phyloP scores from a whole-genome alignment of 2,113 vertebrate species.

The Bos indicus region DNA sequence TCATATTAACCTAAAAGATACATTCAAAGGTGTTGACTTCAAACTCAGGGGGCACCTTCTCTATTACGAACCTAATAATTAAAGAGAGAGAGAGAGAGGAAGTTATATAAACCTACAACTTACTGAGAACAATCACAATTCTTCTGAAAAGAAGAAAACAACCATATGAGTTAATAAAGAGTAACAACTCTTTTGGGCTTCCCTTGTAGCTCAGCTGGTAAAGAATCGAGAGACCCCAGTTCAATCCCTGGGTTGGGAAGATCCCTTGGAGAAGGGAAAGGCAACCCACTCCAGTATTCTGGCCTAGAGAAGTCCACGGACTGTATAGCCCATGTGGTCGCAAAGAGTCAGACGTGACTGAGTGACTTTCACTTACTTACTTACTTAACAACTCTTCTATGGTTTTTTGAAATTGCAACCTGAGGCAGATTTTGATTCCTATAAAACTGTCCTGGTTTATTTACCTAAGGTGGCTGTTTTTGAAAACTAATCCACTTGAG shows the following conservation, averaged over 20 bases:
- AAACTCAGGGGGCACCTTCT: background rate
- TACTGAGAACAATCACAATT: background rate
- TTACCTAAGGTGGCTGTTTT: background rate
- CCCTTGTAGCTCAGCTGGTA: background rate
- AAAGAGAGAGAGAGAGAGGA: background rate
- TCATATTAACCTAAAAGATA: conserved; percentile 18
- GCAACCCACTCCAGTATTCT: background rate
- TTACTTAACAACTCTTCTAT: background rate
- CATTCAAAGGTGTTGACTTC: conserved; percentile 1
- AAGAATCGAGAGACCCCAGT: background rate
- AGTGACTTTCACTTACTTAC: background rate
- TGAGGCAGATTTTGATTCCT: background rate
- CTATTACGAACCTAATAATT: background rate
- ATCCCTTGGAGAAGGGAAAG: background rate
- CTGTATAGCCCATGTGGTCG: background rate
- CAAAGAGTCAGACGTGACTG: background rate
- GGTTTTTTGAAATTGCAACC: background rate
- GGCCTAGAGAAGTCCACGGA: background rate
- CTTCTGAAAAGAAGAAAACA: background rate
- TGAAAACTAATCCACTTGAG: background rate
- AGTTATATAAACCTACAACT: background rate
- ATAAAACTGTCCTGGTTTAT: background rate
- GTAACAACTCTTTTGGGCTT: background rate
- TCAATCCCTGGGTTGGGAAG: background rate
- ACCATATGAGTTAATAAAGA: background rate